Evolutionary conservation across 2,113 vertebrate genomes (phyloP), one percentile per base, ranked within the genome.

Genomic region (Halichoeres trimaculatus): DNA sequence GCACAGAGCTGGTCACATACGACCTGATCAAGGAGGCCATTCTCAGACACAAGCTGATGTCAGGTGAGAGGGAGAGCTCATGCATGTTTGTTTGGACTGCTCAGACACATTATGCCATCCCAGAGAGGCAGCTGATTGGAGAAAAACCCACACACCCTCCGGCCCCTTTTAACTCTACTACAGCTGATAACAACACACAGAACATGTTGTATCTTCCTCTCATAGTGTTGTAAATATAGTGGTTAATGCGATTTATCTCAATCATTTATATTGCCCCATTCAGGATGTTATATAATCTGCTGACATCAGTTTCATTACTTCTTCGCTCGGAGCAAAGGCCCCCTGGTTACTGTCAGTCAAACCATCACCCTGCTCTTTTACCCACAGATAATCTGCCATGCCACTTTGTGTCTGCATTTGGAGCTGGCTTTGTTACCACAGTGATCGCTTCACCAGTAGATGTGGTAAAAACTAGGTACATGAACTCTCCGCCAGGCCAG

Each of bases 391-490:
- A 95, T 2, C 89, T 96, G 12, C 95, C 95, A 0, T 96, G 96
- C 74, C 96, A 96, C 76, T 94, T 95, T 8, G 69, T 95, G 26
- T 96, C 95, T 0, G 95, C 95, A 8, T 94, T 96, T 2, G 92
- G 94, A 0, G 95, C 95, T 0, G 95, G 96, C 22, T 96, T 96
- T 58, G 96, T 94, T 56, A 94, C 96, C 9, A 96, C 95, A 0
- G 91, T 95, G 52, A 93, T 96, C 1, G 94, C 95, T 5, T 97
- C 95, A n/a, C 95, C 95, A 0, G 95, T 94, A 13, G 95, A 96
- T 24, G 95, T 96, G 74, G 95, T 97, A 36, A 97, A 97, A 78
- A 96, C 95, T 1, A 91, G 95, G 52, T 96, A 95, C 84, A 95
- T 96, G 93, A 97, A 97, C 81, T 96, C 95, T 13, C 91, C 94